Evolutionary conservation across 2,888 invertebrate genomes (phyloP), one percentile per base, ranked within the genome.

Genomic region (Brachyptera risi): DNA sequence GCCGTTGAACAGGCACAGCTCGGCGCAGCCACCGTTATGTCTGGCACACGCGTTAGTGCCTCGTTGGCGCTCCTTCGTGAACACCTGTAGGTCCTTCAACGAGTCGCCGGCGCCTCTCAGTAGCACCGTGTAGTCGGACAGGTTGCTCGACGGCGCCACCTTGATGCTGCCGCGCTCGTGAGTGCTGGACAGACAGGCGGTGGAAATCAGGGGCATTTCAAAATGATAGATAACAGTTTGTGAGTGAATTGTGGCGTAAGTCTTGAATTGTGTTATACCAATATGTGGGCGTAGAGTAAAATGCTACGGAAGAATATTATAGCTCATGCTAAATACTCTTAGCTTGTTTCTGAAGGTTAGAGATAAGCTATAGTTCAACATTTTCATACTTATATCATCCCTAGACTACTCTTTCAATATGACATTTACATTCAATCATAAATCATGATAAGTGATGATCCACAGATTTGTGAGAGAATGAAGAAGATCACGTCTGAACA

Each of bases 1-100:
- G 11, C 88, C 90, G 71, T 84, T 84, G 72, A 77, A 86, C 60
- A 94, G 79, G 71, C 94, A 94, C 63, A 95, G 78, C 70, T 90
- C 88, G 68, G 83, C 82, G 76, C 92, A 94, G 26, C 84, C 86
- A 1, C 86, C 88, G 72, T 88, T 88, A 65, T 82, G 78, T 7
- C 69, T 69, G 9, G 78, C 78, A 73, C 88, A 92, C 0, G 80
- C 76, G 75, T 90, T 90, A 13, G 75, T 78, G 23, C 83, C 82
- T 58, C 72, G 73, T 69, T 84, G 83, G 63, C 78, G 76, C 13
- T 75, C 72, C 62, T 76, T 78, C 0, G 83, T 82, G 67, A 80
- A 83, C 23, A 87, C 79, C 70, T 84, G 80, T 44, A 90, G 75
- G 69, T 88, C 90, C 72, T 85, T 86, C 38, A 90, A 78, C 17